These are phyloP conservation scores for Agrochola lychnidis DNA, from an alignment of 2,888 invertebrate genomes.

Conservation along the genomic window DNA sequence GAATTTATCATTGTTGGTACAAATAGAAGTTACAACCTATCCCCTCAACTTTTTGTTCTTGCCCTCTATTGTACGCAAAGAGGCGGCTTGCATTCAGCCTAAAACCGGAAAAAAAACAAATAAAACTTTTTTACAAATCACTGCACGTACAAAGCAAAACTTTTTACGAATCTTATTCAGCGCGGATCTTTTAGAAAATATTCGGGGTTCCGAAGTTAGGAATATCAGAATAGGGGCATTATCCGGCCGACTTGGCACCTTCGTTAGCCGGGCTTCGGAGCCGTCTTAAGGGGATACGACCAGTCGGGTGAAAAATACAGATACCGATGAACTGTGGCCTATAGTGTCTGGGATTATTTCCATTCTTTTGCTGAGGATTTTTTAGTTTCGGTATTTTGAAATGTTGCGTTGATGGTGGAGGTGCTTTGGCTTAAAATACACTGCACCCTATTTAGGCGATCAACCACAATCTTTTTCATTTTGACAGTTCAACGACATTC, in stretches of 20 bases:
- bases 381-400: conserved; percentile 11
- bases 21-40: neutral
- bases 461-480: too few species aligned
- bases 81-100: neutral
- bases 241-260: conserved; percentile 75
- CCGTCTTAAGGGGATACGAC: conserved; percentile 64
- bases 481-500: too few species aligned
- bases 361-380: conserved; percentile 20
- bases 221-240: conserved; percentile 71
- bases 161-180: conserved; percentile 58
- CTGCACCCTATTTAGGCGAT: neutral
- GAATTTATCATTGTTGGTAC: neutral
- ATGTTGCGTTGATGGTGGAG: neutral
- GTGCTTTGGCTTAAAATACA: neutral
- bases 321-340: conserved; percentile 71
- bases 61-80: neutral
- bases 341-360: conserved; percentile 46
- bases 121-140: conserved; percentile 55
- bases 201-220: conserved; percentile 61
- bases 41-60: neutral
- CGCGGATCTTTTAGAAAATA: conserved; percentile 59
- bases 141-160: conserved; percentile 61
- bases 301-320: conserved; percentile 74
- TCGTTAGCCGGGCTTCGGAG: conserved; percentile 63
- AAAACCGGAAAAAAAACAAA: conserved; percentile 35